Evolutionary conservation across 2,113 vertebrate genomes (phyloP), one percentile per base, ranked within the genome.

Genomic region (Mesoclemmys tuberculata): DNA sequence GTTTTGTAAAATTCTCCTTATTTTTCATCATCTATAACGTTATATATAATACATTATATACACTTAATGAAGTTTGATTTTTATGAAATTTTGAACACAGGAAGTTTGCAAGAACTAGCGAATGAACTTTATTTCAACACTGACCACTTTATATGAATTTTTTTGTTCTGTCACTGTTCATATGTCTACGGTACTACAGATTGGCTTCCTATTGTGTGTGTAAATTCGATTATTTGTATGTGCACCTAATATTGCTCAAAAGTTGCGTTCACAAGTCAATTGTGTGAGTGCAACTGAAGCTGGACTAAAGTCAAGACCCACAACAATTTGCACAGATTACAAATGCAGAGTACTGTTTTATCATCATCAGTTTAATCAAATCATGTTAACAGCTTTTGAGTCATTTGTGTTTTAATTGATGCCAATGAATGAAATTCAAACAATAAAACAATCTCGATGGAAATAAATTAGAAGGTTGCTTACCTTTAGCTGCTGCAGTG

Each of bases 401-500:
- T 31, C 49, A 82, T 81, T 27, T 4, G 85, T 0, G 1, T 54
- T 85, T 92, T 90, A 51, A 93, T 6, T 80, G 71, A 84, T 27
- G 4, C 10, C 27, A 51, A 9, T 3, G 2, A 92, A 48, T 21
- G 64, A 71, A 38, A 71, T 71, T 5, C 64, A 31, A 35, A 29
- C 61, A 49, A 41, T 7, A 82, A 93, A 54, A 4, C 1, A 80
- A 10, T 31, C 24, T 13, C 77, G 13, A 55, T 2, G 35, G 12
- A 54, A 0, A 19, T 26, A 71, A 75, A 31, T 5, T 79, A 13
- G 1, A 64, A 38, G 29, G 31, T 0, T 10, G 5, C 21, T 2
- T 97, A 99, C 99, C 99, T 99, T 99, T 8, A 99, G 98, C 96
- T 99, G 99, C 80, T 99, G 99, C n/a, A 99, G 96, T 87, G 99